Evolutionary conservation across 2,888 invertebrate species (phyloP), one percentile per base, ranked within the genome.

Genomic region (Acanthosepion pharaonis): DNA sequence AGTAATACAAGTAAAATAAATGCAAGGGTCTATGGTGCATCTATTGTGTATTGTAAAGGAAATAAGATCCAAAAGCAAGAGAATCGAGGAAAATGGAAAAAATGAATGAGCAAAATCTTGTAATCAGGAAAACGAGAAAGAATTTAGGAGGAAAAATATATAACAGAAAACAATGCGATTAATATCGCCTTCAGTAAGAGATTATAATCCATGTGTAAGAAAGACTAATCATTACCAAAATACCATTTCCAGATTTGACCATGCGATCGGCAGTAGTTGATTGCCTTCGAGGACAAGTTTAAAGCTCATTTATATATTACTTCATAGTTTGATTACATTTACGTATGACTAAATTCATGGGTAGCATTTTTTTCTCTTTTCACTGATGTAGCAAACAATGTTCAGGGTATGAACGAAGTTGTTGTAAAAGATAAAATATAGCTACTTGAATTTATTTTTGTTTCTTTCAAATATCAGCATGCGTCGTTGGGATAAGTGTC

Each of bases 181-280:
- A 78, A 11, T 25, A 20, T n/a, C 6, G 78, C 78, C n/a, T 8
- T 5, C 5, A 23, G 59, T 5, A 59, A 59, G 5, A 59, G 59
- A 78, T 78, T 78, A 78, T n/a, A 78, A n/a, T 1, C n/a, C 78
- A 78, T 28, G 78, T 78, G 78, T n/a, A n/a, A 78, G n/a, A 8
- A 78, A 78, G n/a, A 78, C 78, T 78, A 78, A 78, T 78, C 78
- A n/a, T 78, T 78, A 78, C 28, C n/a, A 78, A 78, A 78, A 78
- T 78, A 78, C 78, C 78, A 78, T 78, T 78, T n/a, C 9, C 8
- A 78, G 78, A 78, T 28, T n/a, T 28, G 78, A 0, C n/a, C 78
- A 78, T 78, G 78, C 78, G 15, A n/a, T n/a, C 8, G 28, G 78
- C 78, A n/a, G n/a, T 78, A n/a, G 8, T 18, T 78, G 11, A 0